Base-by-base conservation (phyloP, 2,797 vertebrate genomes). In the Ctenopoma kingsleyae region DNA sequence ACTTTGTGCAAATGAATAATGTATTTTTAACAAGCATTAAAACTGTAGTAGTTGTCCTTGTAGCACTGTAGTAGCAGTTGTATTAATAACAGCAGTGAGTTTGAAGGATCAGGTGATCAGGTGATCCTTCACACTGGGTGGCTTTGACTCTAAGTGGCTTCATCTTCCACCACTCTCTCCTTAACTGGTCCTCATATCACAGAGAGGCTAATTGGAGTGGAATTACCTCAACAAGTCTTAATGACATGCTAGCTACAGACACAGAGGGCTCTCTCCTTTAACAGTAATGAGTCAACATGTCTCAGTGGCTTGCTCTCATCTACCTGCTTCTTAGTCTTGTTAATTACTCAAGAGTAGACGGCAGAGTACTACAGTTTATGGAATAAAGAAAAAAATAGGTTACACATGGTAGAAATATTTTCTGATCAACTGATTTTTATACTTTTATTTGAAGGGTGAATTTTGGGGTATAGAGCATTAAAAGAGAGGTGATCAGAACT, bases 181-280 rank as follows among this genome's bases (percentile, higher is more conserved):
- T 88, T 85, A 71, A 83, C 85, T 84, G 81, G 80, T 87, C 82
- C 86, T 92, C 79, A 51, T 87, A 77, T 80, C 84, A 77, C 79
- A 84, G 76, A 82, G 71, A 78, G 68, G 72, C 79, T 91, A 90
- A 90, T 89, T 84, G 87, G 84, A 89, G 86, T 83, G 70, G 79
- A 78, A 89, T 88, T 91, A 91, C 80, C 87, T 92, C 87, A 87
- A 92, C 87, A 80, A 81, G 87, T 87, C 85, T 80, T 87, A 86
- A 91, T 89, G 81, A 85, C 75, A 76, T 46, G 62, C 79, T 51
- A 64, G 80, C 77, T 82, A 72, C 81, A 71, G 79, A 86, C 78
- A 80, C 81, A 86, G 80, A 78, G 68, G 73, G 72, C 81, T 72
- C 83, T 71, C 80, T 78, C 63, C 74, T 76, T 58, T 62, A 77